Conservation (phyloP, 2,113 vertebrate genomes). For the Todiramphus chloris region DNA sequence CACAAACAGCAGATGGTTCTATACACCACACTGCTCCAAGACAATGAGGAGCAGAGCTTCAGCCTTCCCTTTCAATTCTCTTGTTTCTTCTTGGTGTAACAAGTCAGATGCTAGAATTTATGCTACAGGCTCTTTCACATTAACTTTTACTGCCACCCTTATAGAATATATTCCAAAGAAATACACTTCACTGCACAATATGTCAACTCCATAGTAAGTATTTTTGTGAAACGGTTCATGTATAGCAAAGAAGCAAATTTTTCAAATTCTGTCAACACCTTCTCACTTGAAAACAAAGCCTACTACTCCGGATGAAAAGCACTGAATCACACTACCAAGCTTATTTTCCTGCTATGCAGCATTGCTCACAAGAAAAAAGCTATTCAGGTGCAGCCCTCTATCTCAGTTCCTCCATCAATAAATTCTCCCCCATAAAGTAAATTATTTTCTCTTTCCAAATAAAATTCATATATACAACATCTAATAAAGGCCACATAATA, state of each 20-base stretch:
- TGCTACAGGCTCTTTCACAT: neutral
- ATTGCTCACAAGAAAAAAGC: neutral
- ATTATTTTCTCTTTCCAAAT: neutral
- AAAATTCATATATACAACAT: neutral
- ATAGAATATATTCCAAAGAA: neutral
- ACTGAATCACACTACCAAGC: neutral
- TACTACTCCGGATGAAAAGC: neutral
- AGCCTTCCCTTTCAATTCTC: neutral
- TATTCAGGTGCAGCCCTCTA: neutral
- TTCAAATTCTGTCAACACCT: conserved; percentile 26
- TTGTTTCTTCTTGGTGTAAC: neutral
- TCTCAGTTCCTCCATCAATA: neutral
- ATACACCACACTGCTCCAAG: neutral
- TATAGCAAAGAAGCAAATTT: neutral
- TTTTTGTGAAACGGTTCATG: neutral
- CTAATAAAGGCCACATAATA: neutral
- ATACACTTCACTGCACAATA: neutral
- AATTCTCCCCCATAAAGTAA: neutral
- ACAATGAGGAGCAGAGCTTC: neutral
- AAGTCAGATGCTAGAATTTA: neutral
- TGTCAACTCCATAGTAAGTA: neutral
- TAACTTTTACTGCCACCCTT: neutral
- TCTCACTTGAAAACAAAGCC: conserved; percentile 21
- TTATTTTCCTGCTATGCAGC: neutral
- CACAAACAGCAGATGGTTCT: conserved; percentile 42